These are phyloP conservation scores for Ceraclea dissimilis DNA, from an alignment of 2,888 invertebrate species.

Conservation along the genomic window DNA sequence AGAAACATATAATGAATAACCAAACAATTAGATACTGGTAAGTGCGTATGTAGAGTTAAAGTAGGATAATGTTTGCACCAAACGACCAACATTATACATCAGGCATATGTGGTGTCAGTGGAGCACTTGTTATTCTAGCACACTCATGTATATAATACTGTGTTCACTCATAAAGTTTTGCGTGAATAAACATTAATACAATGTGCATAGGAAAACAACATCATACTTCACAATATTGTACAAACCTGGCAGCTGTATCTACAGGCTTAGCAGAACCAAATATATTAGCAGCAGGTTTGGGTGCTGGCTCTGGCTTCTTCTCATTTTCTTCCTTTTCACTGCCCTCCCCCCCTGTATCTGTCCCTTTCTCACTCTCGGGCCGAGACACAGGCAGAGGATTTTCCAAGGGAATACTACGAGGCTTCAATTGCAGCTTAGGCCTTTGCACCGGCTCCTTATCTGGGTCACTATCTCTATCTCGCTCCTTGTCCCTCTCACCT, in stretches of 20 bases:
- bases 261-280: conserved; percentile 95
- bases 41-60: too few relatives aligned
- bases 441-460: conserved; percentile 54
- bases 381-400: conserved; percentile 34
- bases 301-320: conserved; percentile 29
- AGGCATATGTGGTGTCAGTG: conserved; percentile 22
- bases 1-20: too few relatives aligned
- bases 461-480: conserved; percentile 28
- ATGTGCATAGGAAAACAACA: too few relatives aligned
- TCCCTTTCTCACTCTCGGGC: conserved; percentile 28
- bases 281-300: conserved; percentile 63
- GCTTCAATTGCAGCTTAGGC: conserved; percentile 71
- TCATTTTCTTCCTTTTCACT: conserved; percentile 29
- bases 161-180: too few relatives aligned
- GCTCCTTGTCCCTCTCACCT: conserved; percentile 26
- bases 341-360: conserved; percentile 13
- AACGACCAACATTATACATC: conserved; percentile 18
- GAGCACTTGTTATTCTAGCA: conserved; percentile 20
- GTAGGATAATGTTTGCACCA: conserved; percentile 15
- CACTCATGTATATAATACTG: conserved; percentile 1
- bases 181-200: too few relatives aligned
- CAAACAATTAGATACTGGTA: too few relatives aligned
- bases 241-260: conserved; percentile 73
- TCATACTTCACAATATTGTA: too few relatives aligned
- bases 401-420: conserved; percentile 70